phyloP scores from a whole-genome alignment of 2,888 invertebrate species.

The Ormyrus nitidulus region DNA sequence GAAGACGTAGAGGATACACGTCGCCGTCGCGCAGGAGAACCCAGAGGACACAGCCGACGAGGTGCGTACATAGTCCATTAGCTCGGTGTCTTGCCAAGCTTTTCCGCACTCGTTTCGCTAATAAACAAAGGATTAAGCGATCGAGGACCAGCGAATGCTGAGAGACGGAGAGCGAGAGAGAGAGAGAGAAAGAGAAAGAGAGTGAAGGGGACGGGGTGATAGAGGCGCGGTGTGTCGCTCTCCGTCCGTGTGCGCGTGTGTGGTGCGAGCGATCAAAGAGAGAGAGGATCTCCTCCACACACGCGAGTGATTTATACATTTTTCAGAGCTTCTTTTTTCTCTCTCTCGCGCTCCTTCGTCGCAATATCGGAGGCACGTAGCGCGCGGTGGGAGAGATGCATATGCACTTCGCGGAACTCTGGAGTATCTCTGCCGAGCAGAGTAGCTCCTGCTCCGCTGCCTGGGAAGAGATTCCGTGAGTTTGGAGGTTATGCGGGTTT shows the following conservation, averaged over 20 bases:
- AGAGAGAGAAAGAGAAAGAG: background rate
- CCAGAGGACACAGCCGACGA: constrained; percentile 21
- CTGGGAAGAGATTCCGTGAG: too few species aligned
- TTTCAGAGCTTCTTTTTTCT: background rate
- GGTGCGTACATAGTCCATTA: constrained; percentile 7
- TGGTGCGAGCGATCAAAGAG: background rate
- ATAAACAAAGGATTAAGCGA: constrained; percentile 43
- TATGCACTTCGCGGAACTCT: background rate
- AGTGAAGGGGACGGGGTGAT: too few species aligned
- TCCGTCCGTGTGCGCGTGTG: constrained; percentile 4
- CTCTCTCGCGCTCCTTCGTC: constrained; percentile 1
- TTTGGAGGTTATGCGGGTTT: too few species aligned
- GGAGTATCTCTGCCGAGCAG: background rate
- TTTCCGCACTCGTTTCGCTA: background rate
- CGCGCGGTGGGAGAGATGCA: background rate
- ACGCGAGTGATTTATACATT: background rate
- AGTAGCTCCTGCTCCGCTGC: too few species aligned
- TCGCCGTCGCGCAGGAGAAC: constrained; percentile 26
- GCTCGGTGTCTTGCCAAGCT: too few species aligned
- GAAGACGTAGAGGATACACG: constrained; percentile 49
- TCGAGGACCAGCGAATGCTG: too few species aligned
- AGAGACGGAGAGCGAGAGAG: constrained; percentile 12
- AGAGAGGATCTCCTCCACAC: too few species aligned
- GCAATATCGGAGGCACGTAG: background rate
- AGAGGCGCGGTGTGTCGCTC: background rate